Conservation (phyloP, 1,140 invertebrate genomes). For the Bombus haemorrhoidalis region DNA sequence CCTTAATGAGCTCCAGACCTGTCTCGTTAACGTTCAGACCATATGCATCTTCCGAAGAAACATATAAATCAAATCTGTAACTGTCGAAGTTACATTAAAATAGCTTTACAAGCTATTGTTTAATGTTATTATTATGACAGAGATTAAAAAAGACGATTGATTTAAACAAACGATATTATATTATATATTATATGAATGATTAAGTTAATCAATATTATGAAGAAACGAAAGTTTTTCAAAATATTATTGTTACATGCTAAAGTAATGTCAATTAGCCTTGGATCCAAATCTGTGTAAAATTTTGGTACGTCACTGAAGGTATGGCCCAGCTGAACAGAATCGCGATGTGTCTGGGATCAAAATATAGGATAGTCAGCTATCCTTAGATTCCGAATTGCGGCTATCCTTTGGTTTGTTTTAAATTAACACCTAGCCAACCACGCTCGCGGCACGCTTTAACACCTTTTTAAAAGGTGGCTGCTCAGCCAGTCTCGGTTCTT, state of each 20-base stretch:
- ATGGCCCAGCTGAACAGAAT: neutral
- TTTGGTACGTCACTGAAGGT: constrained; percentile 46
- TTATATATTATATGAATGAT: too few relatives aligned
- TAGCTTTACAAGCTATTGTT: neutral
- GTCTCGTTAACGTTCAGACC: constrained; percentile 58
- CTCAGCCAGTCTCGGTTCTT: constrained; percentile 32
- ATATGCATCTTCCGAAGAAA: constrained; percentile 13
- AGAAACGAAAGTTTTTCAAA: neutral
- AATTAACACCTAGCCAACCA: constrained; percentile 74
- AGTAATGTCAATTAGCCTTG: neutral
- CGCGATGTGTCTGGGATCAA: neutral
- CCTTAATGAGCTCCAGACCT: constrained; percentile 54
- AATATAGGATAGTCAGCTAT: constrained; percentile 23
- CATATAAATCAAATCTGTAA: constrained; percentile 37
- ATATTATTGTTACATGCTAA: neutral
- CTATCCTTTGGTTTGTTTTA: constrained; percentile 76
- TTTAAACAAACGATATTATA: too few relatives aligned
- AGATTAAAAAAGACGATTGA: neutral
- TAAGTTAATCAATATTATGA: too few relatives aligned
- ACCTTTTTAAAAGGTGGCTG: constrained; percentile 74
- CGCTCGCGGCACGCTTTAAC: constrained; percentile 76
- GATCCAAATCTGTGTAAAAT: neutral
- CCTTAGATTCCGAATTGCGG: constrained; percentile 51
- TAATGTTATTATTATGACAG: neutral
- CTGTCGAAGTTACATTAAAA: neutral